Conservation (phyloP, 1,140 invertebrate species). For the Sesamia nonagrioides region DNA sequence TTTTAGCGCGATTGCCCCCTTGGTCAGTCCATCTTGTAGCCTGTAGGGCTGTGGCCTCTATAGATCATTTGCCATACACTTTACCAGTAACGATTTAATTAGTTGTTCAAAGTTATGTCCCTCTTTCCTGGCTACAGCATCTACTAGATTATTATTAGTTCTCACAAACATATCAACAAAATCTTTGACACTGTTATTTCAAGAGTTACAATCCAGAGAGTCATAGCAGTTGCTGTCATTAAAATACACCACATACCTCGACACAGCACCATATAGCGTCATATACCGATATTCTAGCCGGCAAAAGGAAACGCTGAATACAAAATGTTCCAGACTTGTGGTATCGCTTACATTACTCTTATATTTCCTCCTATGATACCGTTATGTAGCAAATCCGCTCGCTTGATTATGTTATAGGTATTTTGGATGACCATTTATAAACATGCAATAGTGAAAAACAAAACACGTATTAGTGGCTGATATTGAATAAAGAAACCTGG, state of each 20-base stretch:
- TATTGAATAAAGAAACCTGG: too few species aligned
- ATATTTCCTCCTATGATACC: conserved; percentile 28
- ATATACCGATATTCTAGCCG: conserved; percentile 2
- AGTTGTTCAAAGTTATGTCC: too few species aligned
- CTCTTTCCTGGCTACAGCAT: too few species aligned
- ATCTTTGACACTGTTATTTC: neutral
- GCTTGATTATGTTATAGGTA: neutral
- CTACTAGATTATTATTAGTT: too few species aligned
- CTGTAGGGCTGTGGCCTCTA: too few species aligned
- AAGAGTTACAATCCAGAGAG: neutral
- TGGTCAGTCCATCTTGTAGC: too few species aligned
- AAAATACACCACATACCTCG: neutral
- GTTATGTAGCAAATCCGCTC: conserved; percentile 11
- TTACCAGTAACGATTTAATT: too few species aligned
- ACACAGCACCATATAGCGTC: neutral
- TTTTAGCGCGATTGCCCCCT: too few species aligned
- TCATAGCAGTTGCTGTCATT: neutral
- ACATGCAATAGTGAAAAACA: neutral
- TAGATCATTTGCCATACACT: too few species aligned
- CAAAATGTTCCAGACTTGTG: conserved; percentile 23
- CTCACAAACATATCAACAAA: neutral
- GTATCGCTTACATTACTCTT: conserved; percentile 24
- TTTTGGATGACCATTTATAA: neutral
- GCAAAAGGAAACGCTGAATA: conserved; percentile 23
- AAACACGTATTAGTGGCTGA: too few species aligned